A percentile compares a stretch with the other conserved stretches of the same genome.
Evolutionary conservation across 35 echinoderm and acorn worm species (phyloP).

Genomic region (Apostichopus parvimensis): DNA sequence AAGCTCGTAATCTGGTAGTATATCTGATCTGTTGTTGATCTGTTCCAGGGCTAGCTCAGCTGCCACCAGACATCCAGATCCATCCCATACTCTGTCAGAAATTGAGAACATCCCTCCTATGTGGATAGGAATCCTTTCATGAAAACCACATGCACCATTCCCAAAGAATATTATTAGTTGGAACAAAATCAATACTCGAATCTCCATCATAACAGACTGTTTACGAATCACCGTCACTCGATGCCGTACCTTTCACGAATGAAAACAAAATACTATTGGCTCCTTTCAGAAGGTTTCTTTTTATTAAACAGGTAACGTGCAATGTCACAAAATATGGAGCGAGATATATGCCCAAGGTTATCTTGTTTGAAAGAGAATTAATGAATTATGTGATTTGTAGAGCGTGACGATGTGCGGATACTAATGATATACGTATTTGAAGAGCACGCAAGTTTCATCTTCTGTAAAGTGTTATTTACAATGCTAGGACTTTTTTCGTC

Average conservation of each 20-base stretch:
- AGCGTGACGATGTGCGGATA: too few relatives aligned
- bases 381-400: too few relatives aligned
- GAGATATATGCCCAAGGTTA: too few relatives aligned
- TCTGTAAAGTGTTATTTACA: too few relatives aligned
- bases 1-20: too few relatives aligned
- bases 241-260: background rate
- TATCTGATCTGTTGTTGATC: too few relatives aligned
- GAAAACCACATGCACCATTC: background rate
- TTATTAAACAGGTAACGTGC: background rate
- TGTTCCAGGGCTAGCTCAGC: too few relatives aligned
- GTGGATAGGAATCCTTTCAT: background rate
- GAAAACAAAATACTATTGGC: background rate
- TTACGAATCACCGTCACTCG: background rate
- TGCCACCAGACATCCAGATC: background rate
- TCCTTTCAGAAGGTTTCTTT: too few relatives aligned
- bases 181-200: background rate
- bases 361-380: too few relatives aligned
- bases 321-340: background rate
- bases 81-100: background rate
- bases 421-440: too few relatives aligned
- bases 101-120: background rate
- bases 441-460: too few relatives aligned
- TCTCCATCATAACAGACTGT: background rate
- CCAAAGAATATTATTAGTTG: background rate
- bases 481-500: too few relatives aligned